Evolutionary conservation across 1,140 invertebrate genomes (phyloP).

Genomic region (Copidosoma floridanum): DNA sequence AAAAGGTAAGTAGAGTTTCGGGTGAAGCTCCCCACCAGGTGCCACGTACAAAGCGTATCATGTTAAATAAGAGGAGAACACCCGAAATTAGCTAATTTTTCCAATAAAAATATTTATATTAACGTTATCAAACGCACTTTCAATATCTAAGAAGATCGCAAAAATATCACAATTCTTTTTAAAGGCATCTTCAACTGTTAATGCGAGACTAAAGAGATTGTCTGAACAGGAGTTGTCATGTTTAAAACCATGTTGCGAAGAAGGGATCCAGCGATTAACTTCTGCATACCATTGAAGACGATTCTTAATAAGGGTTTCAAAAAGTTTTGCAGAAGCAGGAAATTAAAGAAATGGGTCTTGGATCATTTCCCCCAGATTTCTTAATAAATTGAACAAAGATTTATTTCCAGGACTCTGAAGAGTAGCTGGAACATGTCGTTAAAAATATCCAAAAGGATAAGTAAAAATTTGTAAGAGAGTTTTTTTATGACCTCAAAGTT

Average conservation of each 20-base stretch:
- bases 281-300: background rate
- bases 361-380: constrained; percentile 4
- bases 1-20: background rate
- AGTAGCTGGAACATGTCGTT: constrained; percentile 19
- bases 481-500: background rate
- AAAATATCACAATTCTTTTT: background rate
- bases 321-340: constrained; percentile 28
- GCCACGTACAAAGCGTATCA: constrained; percentile 3
- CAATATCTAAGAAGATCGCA: background rate
- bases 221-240: background rate
- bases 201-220: background rate
- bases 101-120: background rate
- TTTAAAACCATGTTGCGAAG: background rate
- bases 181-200: background rate
- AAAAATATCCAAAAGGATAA: constrained; percentile 5
- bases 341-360: constrained; percentile 26
- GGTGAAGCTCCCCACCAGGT: constrained; percentile 18
- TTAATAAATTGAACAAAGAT: constrained; percentile 21
- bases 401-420: constrained; percentile 16
- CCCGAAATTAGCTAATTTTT: background rate
- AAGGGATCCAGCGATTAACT: background rate
- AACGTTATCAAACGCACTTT: constrained; percentile 5
- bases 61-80: background rate
- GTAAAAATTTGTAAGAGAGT: background rate
- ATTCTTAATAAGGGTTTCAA: constrained; percentile 3